These are phyloP conservation scores for Allobates femoralis DNA, from an alignment of 2,797 vertebrate genomes.

Conservation along the genomic window DNA sequence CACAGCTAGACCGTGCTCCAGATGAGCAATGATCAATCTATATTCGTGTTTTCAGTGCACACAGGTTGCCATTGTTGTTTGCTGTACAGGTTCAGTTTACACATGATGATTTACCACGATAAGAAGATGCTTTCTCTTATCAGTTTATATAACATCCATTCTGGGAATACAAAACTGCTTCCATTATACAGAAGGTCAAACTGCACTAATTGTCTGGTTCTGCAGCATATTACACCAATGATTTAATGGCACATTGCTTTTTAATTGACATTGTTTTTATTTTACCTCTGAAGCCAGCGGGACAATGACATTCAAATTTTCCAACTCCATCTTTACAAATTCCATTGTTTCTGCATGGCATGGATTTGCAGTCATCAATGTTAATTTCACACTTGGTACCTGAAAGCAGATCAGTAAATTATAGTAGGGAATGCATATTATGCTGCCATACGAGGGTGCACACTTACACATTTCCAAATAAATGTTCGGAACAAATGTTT, in stretches of 20 bases:
- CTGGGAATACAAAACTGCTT: too few relatives aligned
- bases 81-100: too few relatives aligned
- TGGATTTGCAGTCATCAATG: constrained; percentile 90
- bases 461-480: constrained; percentile 27
- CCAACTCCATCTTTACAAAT: constrained; percentile 86
- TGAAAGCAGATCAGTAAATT: constrained; percentile 71
- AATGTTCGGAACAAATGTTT: constrained; percentile 8
- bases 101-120: too few relatives aligned
- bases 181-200: background rate
- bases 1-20: too few relatives aligned
- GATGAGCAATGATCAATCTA: too few relatives aligned
- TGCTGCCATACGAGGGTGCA: constrained; percentile 4
- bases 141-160: too few relatives aligned
- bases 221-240: background rate
- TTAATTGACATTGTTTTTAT: background rate
- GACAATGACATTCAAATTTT: constrained; percentile 89
- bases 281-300: constrained; percentile 87
- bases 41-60: too few relatives aligned
- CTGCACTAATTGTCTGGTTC: background rate
- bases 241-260: background rate
- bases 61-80: too few relatives aligned
- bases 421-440: constrained; percentile 24
- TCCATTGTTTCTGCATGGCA: constrained; percentile 88
- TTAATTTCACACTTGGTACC: constrained; percentile 95
- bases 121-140: too few relatives aligned